phyloP scores from a whole-genome alignment of 2,888 invertebrate species.

The Chaitophorus viminalis region DNA sequence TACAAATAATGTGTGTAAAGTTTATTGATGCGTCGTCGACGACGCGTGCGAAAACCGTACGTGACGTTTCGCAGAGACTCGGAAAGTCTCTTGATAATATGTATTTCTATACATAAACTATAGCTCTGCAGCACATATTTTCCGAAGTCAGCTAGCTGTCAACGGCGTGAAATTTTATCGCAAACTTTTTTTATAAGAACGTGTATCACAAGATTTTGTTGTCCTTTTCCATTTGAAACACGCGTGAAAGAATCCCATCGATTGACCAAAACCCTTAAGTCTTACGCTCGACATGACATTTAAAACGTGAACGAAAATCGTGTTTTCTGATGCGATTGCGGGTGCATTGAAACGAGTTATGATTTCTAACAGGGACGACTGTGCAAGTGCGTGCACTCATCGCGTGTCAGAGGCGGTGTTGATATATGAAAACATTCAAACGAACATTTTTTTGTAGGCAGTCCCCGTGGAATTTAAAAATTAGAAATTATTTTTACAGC shows the following conservation, averaged over 20 bases:
- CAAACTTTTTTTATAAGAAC: not conserved
- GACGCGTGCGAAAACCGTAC: conserved; percentile 33
- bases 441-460: no score
- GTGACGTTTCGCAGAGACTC: conserved; percentile 41
- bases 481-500: no score
- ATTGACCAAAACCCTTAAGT: not conserved
- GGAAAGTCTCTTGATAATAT: not conserved
- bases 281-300: not conserved
- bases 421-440: no score
- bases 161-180: not conserved
- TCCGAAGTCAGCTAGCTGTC: conserved; percentile 16
- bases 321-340: not conserved
- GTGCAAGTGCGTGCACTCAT: no score
- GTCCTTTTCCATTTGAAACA: not conserved
- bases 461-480: no score
- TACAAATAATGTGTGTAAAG: conserved; percentile 35
- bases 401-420: no score
- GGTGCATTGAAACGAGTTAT: no score
- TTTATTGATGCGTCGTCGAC: conserved; percentile 14
- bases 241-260: not conserved
- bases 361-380: no score
- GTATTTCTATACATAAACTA: not conserved
- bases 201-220: not conserved
- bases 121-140: not conserved
- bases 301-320: not conserved